Base-by-base conservation (phyloP, 2,888 invertebrate species). In the Linyphia triangularis region DNA sequence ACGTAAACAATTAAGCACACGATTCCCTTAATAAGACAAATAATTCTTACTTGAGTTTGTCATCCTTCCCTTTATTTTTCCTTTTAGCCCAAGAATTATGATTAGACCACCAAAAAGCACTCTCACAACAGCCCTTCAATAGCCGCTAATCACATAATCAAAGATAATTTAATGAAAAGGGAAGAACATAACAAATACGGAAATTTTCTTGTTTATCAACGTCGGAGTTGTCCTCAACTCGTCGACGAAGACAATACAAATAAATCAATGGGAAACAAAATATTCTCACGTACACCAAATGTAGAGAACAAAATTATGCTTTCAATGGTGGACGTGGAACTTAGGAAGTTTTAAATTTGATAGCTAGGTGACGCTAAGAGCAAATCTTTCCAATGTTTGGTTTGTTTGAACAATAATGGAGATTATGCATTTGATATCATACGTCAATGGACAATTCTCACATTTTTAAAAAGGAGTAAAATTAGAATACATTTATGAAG, bases 271-370 rank as follows among this genome's bases (percentile, higher is more conserved):
- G 19, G 26, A 30, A 69, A 30, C 43, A 70, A 69, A 33, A 85
- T 85, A 30, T 70, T 37, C 33, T 85, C 78, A 85, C 78, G 70
- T 92, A 92, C 65, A 13, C 22, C 22, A 9, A 40, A 13, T 1
- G 16, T 75, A 75, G 75, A 72, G 72, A 72, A n/a, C n/a, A n/a
- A n/a, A n/a, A n/a, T n/a, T n/a, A n/a, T n/a, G n/a, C n/a, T n/a
- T n/a, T n/a, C n/a, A n/a, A n/a, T n/a, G n/a, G n/a, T n/a, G n/a
- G n/a, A n/a, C n/a, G n/a, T n/a, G n/a, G n/a, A n/a, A n/a, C n/a
- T n/a, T n/a, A n/a, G n/a, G n/a, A n/a, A n/a, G n/a, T n/a, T n/a
- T n/a, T n/a, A n/a, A n/a, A n/a, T n/a, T n/a, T n/a, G n/a, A n/a
- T n/a, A n/a, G n/a, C n/a, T n/a, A n/a, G n/a, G n/a, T n/a, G n/a